Evolutionary conservation across 2,797 vertebrate genomes (phyloP), one percentile per base, ranked within the genome.

Genomic region (Cynodonichthys magdalenae): DNA sequence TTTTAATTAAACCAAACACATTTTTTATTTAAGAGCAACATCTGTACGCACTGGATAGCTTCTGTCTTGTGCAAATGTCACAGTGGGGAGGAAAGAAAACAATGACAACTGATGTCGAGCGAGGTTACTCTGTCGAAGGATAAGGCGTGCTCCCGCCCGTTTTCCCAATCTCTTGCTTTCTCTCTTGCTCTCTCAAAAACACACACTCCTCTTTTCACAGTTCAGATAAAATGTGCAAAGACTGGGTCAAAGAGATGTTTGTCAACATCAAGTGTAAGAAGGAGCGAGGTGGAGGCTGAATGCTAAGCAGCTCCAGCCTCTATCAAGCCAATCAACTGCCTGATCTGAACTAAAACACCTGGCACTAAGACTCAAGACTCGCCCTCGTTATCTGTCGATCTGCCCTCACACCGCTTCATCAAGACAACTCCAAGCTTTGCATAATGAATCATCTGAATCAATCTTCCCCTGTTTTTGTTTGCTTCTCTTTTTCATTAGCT

Each of bases 191-290:
- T 44, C 71, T 34, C 53, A 27, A 60, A 66, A 54, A 71, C 53
- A 53, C 67, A 42, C 48, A 55, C 72, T 34, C 27, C 56, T 53
- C 51, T 76, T 66, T 77, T 77, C 63, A 79, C 49, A 51, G 72
- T 73, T 75, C 76, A 65, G 76, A 74, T 77, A 74, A 82, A 88
- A 85, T 81, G 77, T 77, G 82, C 88, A 80, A 74, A 85, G 81
- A 74, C 66, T 61, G 80, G 87, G 90, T 91, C 89, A 92, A 92
- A 92, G 90, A 81, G 90, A 91, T 90, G 92, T 90, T 93, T 92
- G 91, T 93, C 89, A 87, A 89, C 84, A 91, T 91, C 86, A 88
- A 87, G 89, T 83, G 87, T 81, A 88, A 81, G 71, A 74, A 75
- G 63, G 67, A 56, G 58, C 36, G 73, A 62, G 71, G 84, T 71